Percentiles rank a stretch among this genome's conserved stretches.
phyloP scores from a whole-genome alignment of 2,888 invertebrate genomes.

The Drosophila rellima region DNA sequence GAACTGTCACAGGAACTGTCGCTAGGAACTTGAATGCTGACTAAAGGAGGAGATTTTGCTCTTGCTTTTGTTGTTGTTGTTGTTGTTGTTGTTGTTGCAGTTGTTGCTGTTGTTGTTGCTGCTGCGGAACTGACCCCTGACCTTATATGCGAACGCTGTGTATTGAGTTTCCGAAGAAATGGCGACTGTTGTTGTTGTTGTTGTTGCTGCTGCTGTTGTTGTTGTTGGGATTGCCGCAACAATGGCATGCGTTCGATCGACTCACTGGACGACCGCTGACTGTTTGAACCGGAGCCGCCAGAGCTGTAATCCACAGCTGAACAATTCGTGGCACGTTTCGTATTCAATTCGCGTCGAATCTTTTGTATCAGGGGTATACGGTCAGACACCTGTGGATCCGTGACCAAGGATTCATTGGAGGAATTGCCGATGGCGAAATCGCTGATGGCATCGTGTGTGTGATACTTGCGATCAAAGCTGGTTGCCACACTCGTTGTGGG shows the following conservation, averaged over 20 bases:
- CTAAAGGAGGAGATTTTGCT: slow-evolving; percentile 40
- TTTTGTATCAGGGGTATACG: slow-evolving; percentile 80
- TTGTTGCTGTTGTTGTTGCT: slow-evolving; percentile 1
- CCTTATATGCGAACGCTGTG: slow-evolving; percentile 81
- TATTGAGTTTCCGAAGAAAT: slow-evolving; percentile 79
- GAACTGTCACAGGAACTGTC: slow-evolving; percentile 77
- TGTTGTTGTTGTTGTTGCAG: slow-evolving; percentile 1
- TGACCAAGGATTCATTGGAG: slow-evolving; percentile 71
- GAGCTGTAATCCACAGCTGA: slow-evolving; percentile 73
- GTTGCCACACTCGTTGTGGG: slow-evolving; percentile 32
- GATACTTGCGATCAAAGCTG: slow-evolving; percentile 78
- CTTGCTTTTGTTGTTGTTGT: neutral
- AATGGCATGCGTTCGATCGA: slow-evolving; percentile 81
- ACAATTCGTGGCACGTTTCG: slow-evolving; percentile 77
- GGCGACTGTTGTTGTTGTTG: slow-evolving; percentile 54
- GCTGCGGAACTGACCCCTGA: slow-evolving; percentile 52
- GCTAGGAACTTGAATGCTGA: slow-evolving; percentile 81
- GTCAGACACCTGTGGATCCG: slow-evolving; percentile 50
- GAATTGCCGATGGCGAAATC: slow-evolving; percentile 67
- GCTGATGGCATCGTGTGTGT: slow-evolving; percentile 83
- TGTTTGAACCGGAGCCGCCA: slow-evolving; percentile 80
- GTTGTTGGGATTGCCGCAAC: slow-evolving; percentile 46
- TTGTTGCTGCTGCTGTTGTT: slow-evolving; percentile 39
- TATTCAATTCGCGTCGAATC: slow-evolving; percentile 79
- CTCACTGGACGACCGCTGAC: slow-evolving; percentile 80